Conservation (phyloP, 2,797 vertebrate species). For the Epinephelus coioides region DNA sequence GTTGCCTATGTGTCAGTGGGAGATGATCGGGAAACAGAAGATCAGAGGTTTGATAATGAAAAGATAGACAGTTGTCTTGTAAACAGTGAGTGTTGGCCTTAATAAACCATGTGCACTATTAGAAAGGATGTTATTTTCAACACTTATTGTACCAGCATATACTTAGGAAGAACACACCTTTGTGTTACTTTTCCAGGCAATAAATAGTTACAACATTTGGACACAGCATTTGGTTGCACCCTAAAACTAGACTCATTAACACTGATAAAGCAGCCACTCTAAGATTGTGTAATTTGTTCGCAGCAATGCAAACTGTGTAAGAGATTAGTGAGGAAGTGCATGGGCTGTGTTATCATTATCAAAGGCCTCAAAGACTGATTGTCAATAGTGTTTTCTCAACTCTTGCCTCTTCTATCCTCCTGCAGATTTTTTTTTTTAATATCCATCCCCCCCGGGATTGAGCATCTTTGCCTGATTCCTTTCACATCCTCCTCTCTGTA, state of each 20-base stretch:
- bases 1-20: constrained; percentile 37
- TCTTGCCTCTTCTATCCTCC: constrained; percentile 50
- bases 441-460: constrained; percentile 24
- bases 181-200: constrained; percentile 2
- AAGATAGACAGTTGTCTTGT: constrained; percentile 14
- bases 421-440: constrained; percentile 13
- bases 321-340: constrained; percentile 42
- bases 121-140: background rate
- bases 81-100: constrained; percentile 24
- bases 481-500: constrained; percentile 55
- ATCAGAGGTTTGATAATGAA: constrained; percentile 28
- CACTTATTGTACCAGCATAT: background rate
- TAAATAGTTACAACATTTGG: constrained; percentile 3
- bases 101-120: constrained; percentile 11
- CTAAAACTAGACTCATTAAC: constrained; percentile 22
- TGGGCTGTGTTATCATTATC: constrained; percentile 46
- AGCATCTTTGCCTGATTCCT: constrained; percentile 70
- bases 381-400: constrained; percentile 45
- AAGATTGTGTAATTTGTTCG: constrained; percentile 27
- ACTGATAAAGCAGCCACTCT: constrained; percentile 24
- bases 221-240: constrained; percentile 13
- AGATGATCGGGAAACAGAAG: constrained; percentile 44
- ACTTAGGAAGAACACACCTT: constrained; percentile 6
- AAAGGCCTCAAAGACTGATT: constrained; percentile 22
- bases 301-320: constrained; percentile 50